A percentile compares a stretch with the other conserved stretches of the same genome.
Conservation (phyloP, 2,888 invertebrate species). For the Penaeus monodon region DNA sequence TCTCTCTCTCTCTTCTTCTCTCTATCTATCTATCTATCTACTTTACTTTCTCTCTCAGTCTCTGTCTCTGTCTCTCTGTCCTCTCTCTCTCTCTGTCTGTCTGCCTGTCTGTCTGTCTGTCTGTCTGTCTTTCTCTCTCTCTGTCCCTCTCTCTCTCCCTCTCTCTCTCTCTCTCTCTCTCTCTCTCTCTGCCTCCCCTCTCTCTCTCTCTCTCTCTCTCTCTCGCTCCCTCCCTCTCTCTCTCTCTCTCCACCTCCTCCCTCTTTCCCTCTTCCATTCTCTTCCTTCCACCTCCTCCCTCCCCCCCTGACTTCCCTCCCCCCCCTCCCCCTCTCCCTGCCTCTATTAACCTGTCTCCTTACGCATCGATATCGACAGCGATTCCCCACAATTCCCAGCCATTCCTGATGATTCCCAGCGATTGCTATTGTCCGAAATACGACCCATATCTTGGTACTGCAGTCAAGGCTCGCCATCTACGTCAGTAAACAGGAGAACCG, state of each 20-base stretch:
- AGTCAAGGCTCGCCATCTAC: too few relatives aligned
- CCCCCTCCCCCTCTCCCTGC: neutral
- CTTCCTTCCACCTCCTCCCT: neutral
- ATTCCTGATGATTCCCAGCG: too few relatives aligned
- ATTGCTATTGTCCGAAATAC: too few relatives aligned
- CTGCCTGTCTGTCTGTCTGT: neutral
- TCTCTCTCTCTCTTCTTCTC: too few relatives aligned
- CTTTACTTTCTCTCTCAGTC: too few relatives aligned
- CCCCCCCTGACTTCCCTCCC: neutral
- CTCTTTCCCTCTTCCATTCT: neutral
- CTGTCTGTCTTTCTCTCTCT: too few relatives aligned
- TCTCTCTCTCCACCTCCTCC: neutral
- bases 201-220: neutral
- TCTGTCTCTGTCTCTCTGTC: neutral
- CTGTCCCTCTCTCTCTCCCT: slow-evolving; percentile 5
- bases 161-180: neutral
- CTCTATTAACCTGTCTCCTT: neutral
- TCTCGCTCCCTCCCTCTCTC: neutral
- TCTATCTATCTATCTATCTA: too few relatives aligned
- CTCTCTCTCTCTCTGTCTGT: neutral
- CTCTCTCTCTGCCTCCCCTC: neutral
- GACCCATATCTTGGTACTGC: too few relatives aligned
- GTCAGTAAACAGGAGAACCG: too few relatives aligned
- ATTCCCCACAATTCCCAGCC: too few relatives aligned
- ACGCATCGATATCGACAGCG: too few relatives aligned